phyloP scores from a whole-genome alignment of 2,888 invertebrate genomes.

The Philereme vetulata region DNA sequence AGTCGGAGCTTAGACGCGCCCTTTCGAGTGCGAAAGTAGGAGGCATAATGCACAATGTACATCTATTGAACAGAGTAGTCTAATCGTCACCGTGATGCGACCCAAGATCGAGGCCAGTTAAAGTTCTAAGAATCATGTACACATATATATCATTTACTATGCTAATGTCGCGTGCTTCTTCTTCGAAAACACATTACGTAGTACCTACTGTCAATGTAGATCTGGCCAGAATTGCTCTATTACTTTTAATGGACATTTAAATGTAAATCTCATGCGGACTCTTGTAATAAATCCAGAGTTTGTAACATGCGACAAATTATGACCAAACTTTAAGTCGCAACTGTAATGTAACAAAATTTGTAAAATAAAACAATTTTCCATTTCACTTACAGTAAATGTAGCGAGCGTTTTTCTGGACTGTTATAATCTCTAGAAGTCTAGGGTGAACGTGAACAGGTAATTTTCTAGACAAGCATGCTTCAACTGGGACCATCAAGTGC shows the following conservation, averaged over 20 bases:
- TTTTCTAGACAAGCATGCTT: no score
- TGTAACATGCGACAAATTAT: slow-evolving; percentile 27
- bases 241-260: slow-evolving; percentile 45
- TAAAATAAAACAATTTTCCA: no score
- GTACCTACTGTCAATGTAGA: slow-evolving; percentile 42
- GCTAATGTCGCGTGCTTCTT: slow-evolving; percentile 58
- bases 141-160: slow-evolving; percentile 56
- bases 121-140: slow-evolving; percentile 33
- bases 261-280: slow-evolving; percentile 32
- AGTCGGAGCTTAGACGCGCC: slow-evolving; percentile 16
- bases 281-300: slow-evolving; percentile 28
- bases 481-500: no score
- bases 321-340: slow-evolving; percentile 23
- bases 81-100: slow-evolving; percentile 25
- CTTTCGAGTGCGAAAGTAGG: slow-evolving; percentile 22
- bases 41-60: neutral
- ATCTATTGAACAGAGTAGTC: slow-evolving; percentile 8
- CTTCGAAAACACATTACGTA: slow-evolving; percentile 53
- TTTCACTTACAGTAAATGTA: no score
- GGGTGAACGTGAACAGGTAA: no score
- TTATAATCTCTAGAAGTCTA: no score
- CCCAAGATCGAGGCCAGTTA: slow-evolving; percentile 32
- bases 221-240: slow-evolving; percentile 55
- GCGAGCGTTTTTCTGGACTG: no score
- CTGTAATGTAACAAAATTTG: neutral